Conservation (phyloP, 2,113 vertebrate genomes). For the Pygoscelis adeliae region DNA sequence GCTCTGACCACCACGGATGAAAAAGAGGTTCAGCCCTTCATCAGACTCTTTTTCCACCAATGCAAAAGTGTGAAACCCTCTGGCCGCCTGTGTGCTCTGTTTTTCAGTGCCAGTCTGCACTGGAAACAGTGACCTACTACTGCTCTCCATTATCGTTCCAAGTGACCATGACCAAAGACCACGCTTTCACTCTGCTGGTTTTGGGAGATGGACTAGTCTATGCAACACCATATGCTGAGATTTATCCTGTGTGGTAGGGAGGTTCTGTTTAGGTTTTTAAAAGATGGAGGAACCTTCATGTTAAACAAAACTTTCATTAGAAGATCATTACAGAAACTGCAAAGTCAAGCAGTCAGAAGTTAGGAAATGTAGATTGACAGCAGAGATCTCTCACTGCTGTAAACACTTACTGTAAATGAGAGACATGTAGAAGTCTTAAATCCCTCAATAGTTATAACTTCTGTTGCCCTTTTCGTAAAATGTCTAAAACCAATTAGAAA, state of each 20-base stretch:
- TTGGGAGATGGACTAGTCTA: not conserved
- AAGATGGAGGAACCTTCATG: not conserved
- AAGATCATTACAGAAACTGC: not conserved
- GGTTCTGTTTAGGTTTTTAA: not conserved
- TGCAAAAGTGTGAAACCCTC: not conserved
- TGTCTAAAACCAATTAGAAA: not conserved
- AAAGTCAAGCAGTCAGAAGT: not conserved
- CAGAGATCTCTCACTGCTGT: not conserved
- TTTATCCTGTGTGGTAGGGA: not conserved
- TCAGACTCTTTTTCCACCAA: not conserved
- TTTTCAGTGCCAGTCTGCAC: not conserved
- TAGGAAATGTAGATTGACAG: not conserved
- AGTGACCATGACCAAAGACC: not conserved
- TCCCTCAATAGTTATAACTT: not conserved
- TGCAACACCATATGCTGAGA: not conserved
- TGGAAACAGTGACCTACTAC: not conserved
- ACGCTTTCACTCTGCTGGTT: rapidly evolving
- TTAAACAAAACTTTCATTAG: not conserved
- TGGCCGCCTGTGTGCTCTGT: rapidly evolving
- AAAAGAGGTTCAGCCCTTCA: not conserved
- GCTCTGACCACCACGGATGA: rapidly evolving
- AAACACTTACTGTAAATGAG: not conserved
- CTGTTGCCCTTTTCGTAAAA: not conserved
- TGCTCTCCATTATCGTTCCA: not conserved
- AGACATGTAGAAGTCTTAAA: not conserved